phyloP scores from a whole-genome alignment of 2,888 invertebrate species.

The Eupithecia exiguata region DNA sequence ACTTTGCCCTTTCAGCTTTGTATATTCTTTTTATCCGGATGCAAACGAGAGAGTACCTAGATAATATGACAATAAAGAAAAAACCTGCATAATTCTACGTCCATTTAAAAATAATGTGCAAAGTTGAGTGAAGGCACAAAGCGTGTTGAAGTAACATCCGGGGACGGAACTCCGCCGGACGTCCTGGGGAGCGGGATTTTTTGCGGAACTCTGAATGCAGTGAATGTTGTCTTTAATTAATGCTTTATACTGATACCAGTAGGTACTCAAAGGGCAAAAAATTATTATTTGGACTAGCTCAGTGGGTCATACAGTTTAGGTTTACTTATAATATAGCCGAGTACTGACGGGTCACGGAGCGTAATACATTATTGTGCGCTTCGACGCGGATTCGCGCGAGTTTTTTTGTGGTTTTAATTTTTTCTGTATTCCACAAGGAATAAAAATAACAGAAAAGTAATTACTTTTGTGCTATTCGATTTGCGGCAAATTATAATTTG shows the following conservation, averaged over 20 bases:
- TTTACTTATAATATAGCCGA: too few species aligned
- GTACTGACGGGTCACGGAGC: too few species aligned
- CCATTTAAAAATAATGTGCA: constrained; percentile 13
- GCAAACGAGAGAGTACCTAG: neutral
- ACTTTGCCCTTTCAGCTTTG: neutral
- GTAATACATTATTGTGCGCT: too few species aligned
- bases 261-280: too few species aligned
- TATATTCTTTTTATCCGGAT: neutral
- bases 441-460: too few species aligned
- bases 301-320: too few species aligned
- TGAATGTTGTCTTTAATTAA: constrained; percentile 9
- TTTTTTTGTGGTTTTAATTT: too few species aligned
- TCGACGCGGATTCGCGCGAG: too few species aligned
- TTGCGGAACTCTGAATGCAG: constrained; percentile 31
- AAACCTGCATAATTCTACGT: neutral
- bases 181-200: constrained; percentile 29
- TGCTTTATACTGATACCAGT: neutral
- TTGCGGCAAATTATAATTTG: too few species aligned
- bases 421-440: too few species aligned
- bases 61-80: neutral
- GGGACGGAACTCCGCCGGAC: constrained; percentile 28
- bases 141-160: constrained; percentile 33
- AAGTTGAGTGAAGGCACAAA: constrained; percentile 31
- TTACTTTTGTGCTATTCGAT: too few species aligned
- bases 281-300: too few species aligned